phyloP scores from a whole-genome alignment of 2,797 vertebrate genomes.

The Adelosebastes latens region DNA sequence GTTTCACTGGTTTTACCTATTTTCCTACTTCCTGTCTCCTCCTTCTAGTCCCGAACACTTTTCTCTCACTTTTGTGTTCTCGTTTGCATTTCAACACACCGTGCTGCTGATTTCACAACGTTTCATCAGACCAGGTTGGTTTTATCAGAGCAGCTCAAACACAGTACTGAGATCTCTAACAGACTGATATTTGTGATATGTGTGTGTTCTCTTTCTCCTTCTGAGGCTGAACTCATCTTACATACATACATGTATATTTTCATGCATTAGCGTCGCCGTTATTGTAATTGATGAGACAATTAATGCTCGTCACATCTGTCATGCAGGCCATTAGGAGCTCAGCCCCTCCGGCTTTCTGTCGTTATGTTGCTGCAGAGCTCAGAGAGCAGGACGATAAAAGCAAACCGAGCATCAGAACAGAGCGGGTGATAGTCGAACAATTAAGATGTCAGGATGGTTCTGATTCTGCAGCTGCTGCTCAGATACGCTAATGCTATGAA shows the following conservation, averaged over 20 bases:
- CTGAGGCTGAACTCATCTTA: background rate
- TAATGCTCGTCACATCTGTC: conserved; percentile 34
- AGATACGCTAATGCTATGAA: background rate
- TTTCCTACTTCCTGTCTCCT: background rate
- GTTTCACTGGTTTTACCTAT: background rate
- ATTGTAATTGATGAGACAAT: conserved; percentile 25
- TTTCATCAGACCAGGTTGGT: conserved; percentile 50
- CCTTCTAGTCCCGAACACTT: background rate
- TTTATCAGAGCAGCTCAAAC: conserved; percentile 14
- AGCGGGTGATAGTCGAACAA: background rate
- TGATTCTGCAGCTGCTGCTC: background rate
- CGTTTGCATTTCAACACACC: conserved; percentile 30
- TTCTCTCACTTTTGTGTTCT: conserved; percentile 8
- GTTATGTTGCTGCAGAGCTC: background rate
- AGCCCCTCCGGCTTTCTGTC: conserved; percentile 13
- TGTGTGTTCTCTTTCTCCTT: background rate
- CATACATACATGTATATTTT: conserved; percentile 9
- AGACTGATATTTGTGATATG: background rate
- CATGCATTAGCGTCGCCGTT: conserved; percentile 28
- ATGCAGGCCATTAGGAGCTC: conserved; percentile 24
- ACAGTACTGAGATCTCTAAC: background rate
- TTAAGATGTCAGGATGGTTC: conserved; percentile 1
- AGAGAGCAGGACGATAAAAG: conserved; percentile 15
- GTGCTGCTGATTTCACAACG: conserved; percentile 17
- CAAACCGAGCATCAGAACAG: background rate